phyloP scores from a whole-genome alignment of 1,140 invertebrate species.

The Ylistrum balloti region DNA sequence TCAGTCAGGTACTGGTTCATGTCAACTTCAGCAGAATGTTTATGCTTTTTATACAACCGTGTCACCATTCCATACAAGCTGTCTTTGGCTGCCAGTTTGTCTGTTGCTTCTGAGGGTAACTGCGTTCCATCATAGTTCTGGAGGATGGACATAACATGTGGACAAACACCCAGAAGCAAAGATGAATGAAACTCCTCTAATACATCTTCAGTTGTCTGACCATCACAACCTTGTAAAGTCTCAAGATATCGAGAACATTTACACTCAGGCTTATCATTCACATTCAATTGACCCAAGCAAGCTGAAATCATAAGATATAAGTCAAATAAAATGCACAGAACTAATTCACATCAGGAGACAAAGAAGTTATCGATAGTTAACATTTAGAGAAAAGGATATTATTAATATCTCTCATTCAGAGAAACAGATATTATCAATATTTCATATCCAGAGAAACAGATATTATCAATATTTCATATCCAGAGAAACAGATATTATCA shows the following conservation, averaged over 20 bases:
- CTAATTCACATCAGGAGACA: too few relatives aligned
- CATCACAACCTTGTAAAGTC: neutral
- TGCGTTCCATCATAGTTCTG: neutral
- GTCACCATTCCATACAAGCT: neutral
- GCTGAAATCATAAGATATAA: neutral
- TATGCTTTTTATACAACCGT: neutral
- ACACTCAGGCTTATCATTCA: neutral
- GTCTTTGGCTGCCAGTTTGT: neutral
- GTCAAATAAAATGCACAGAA: too few relatives aligned
- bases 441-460: too few relatives aligned
- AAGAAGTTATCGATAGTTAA: too few relatives aligned
- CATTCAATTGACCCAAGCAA: conserved; percentile 22
- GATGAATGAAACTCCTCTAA: neutral
- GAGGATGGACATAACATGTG: conserved; percentile 13
- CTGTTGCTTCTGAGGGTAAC: neutral
- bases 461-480: too few relatives aligned
- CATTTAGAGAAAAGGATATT: too few relatives aligned
- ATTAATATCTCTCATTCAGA: too few relatives aligned
- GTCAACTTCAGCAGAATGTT: neutral
- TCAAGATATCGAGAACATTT: neutral
- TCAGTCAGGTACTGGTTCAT: neutral
- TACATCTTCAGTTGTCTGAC: neutral
- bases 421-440: too few relatives aligned
- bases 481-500: too few relatives aligned
- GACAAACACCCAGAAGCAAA: neutral